Evolutionary conservation across 2,797 vertebrate species (phyloP).

Genomic region (Chaunax sp.): DNA sequence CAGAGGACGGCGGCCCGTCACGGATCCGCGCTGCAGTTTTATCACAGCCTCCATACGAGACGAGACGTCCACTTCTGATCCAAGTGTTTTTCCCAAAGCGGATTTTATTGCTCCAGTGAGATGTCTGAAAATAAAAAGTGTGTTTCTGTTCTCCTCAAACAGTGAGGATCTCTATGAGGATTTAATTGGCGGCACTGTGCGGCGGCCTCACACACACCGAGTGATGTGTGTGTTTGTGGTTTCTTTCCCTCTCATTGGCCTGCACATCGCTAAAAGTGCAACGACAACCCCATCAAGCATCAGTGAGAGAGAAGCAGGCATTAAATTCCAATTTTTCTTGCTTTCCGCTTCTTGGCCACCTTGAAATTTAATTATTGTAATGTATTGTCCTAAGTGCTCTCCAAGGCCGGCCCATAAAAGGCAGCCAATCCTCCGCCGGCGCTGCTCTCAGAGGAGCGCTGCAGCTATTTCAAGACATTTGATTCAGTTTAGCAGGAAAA

Average conservation of each 20-base stretch:
- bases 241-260: conserved; percentile 52
- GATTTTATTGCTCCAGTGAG: conserved; percentile 42
- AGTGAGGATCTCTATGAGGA: conserved; percentile 41
- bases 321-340: conserved; percentile 78
- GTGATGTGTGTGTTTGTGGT: conserved; percentile 14
- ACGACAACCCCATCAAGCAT: conserved; percentile 63
- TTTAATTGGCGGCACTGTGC: conserved; percentile 42
- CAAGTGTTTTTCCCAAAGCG: conserved; percentile 47
- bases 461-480: conserved; percentile 77
- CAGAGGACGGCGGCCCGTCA: conserved; percentile 27
- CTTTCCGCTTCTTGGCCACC: conserved; percentile 79
- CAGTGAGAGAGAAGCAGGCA: conserved; percentile 59
- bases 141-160: neutral
- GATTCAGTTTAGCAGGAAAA: conserved; percentile 72
- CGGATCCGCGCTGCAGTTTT: conserved; percentile 9
- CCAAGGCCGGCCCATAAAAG: conserved; percentile 77
- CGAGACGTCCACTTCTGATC: conserved; percentile 30
- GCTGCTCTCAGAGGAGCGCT: conserved; percentile 68
- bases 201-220: conserved; percentile 21
- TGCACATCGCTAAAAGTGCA: conserved; percentile 61
- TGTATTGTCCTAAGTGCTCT: conserved; percentile 84
- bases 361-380: conserved; percentile 86
- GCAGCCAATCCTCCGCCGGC: conserved; percentile 66
- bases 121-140: conserved; percentile 10
- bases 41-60: conserved; percentile 34